These are phyloP conservation scores for Podiceps cristatus DNA, from an alignment of 2,113 vertebrate genomes.

Conservation along the genomic window DNA sequence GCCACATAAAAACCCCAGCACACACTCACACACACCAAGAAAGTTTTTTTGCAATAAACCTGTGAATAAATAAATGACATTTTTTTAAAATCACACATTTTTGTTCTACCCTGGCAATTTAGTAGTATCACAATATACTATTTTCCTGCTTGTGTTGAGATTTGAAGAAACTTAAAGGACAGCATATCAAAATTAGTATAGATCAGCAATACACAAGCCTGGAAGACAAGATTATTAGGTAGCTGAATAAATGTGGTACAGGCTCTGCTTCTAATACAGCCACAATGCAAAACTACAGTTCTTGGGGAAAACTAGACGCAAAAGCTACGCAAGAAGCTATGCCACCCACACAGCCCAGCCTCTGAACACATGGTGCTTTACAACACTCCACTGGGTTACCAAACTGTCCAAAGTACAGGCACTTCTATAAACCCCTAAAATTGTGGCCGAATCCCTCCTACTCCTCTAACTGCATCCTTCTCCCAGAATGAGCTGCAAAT, in stretches of 20 bases:
- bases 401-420: not conserved
- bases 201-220: not conserved
- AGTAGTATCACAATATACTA: not conserved
- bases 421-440: not conserved
- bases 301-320: not conserved
- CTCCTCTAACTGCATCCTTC: not conserved
- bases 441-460: not conserved
- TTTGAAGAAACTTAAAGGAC: not conserved
- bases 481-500: not conserved
- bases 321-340: not conserved
- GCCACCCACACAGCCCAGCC: not conserved
- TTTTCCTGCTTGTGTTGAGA: fast-evolving
- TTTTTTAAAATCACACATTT: not conserved
- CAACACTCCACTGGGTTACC: not conserved
- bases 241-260: not conserved
- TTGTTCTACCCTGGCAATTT: not conserved
- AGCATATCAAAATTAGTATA: not conserved
- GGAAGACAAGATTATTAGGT: not conserved
- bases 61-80: not conserved
- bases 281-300: not conserved
- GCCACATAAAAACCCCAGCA: not conserved
- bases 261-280: not conserved
- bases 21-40: too few relatives aligned
- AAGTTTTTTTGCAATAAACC: not conserved
- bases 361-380: fast-evolving